phyloP scores from a whole-genome alignment of 2,888 invertebrate species.

The Parnassius mnemosyne region DNA sequence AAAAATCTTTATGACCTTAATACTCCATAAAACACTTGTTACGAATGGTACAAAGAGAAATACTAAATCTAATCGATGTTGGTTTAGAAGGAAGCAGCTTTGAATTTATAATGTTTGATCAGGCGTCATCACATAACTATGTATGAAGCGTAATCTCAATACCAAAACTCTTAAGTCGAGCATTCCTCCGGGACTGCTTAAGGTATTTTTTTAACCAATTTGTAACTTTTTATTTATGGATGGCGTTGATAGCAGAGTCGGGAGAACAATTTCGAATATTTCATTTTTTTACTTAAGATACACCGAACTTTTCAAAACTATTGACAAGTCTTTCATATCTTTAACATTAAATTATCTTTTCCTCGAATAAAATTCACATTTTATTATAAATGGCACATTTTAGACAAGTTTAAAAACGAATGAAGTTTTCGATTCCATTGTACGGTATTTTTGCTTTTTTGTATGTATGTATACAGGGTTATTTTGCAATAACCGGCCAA shows the following conservation, averaged over 20 bases:
- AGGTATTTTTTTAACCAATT: conserved; percentile 6
- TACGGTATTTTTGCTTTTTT: too few relatives aligned
- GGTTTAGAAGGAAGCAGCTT: conserved; percentile 48
- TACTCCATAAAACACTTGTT: conserved; percentile 25
- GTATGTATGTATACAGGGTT: too few relatives aligned
- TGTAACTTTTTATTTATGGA: conserved; percentile 21
- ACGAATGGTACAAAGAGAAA: conserved; percentile 10
- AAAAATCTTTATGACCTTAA: conserved; percentile 1
- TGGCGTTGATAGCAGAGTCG: background rate
- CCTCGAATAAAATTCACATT: too few relatives aligned
- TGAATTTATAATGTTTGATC: conserved; percentile 67
- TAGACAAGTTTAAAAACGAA: too few relatives aligned
- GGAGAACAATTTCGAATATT: too few relatives aligned
- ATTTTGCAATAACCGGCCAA: too few relatives aligned
- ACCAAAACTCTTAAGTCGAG: conserved; percentile 48
- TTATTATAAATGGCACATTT: too few relatives aligned
- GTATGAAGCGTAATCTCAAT: conserved; percentile 62
- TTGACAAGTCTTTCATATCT: too few relatives aligned
- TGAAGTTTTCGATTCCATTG: too few relatives aligned
- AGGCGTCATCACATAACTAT: conserved; percentile 50
- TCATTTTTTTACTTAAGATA: too few relatives aligned
- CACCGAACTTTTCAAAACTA: too few relatives aligned
- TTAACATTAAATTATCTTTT: too few relatives aligned
- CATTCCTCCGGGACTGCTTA: conserved; percentile 6
- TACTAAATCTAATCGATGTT: conserved; percentile 36